Evolutionary conservation across 2,888 invertebrate species (phyloP).

Genomic region (Harmothoe impar): DNA sequence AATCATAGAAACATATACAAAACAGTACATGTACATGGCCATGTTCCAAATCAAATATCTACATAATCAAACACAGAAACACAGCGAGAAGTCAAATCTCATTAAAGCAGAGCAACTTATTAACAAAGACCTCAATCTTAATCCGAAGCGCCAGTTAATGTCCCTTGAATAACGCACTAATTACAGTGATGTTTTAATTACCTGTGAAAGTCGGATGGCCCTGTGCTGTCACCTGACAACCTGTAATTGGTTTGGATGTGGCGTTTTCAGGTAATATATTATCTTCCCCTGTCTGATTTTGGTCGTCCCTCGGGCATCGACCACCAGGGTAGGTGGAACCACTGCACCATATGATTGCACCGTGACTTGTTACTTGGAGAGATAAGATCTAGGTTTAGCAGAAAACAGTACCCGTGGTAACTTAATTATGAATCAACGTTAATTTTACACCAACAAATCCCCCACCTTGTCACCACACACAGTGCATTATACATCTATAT

Average conservation of each 20-base stretch:
- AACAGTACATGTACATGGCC: background rate
- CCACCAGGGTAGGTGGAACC: background rate
- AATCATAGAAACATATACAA: too few relatives aligned
- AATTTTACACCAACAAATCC: background rate
- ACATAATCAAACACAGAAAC: background rate
- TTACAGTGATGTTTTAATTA: slow-evolving; percentile 24
- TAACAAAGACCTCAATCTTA: background rate
- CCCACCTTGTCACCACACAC: background rate
- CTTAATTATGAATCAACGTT: background rate
- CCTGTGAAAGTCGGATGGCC: background rate
- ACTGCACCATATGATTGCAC: background rate
- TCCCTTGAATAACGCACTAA: background rate
- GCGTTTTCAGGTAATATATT: slow-evolving; percentile 1
- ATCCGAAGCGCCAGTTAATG: slow-evolving; percentile 5
- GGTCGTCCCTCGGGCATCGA: slow-evolving; percentile 12
- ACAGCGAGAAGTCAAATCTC: background rate
- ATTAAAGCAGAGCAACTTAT: background rate
- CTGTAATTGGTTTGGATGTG: slow-evolving; percentile 21
- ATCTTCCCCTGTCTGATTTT: background rate
- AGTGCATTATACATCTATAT: too few relatives aligned
- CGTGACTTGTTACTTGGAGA: background rate
- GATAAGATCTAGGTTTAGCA: background rate
- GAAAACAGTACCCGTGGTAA: background rate
- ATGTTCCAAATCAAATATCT: background rate
- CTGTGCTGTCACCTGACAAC: slow-evolving; percentile 7